Percentiles rank a stretch among this genome's conserved stretches.
Evolutionary conservation across 2,888 invertebrate genomes (phyloP).

Genomic region (Aleiodes alternator): DNA sequence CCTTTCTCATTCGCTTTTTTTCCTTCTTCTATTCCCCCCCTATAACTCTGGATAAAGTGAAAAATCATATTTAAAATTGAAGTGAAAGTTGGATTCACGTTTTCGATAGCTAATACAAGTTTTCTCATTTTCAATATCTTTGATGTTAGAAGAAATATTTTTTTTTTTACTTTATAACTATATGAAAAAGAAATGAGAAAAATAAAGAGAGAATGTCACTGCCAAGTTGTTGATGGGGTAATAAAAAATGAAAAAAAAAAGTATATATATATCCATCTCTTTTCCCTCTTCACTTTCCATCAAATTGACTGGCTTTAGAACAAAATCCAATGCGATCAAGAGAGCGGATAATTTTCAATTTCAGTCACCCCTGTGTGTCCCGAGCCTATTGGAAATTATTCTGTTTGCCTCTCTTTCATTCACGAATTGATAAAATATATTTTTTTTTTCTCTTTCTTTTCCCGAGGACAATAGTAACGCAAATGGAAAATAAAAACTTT

Average conservation of each 20-base stretch:
- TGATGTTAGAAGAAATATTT: conserved; percentile 35
- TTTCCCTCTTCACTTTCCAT: neutral
- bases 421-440: neutral
- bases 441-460: neutral
- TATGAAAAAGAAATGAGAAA: conserved; percentile 11
- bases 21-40: neutral
- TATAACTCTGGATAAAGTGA: conserved; percentile 37
- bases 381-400: conserved; percentile 3
- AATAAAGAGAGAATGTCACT: neutral
- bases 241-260: conserved; percentile 6
- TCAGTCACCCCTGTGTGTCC: neutral
- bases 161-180: neutral
- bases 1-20: conserved; percentile 6
- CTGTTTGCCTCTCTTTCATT: neutral
- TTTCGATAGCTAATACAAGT: conserved; percentile 28
- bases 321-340: conserved; percentile 21
- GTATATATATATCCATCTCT: neutral
- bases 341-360: conserved; percentile 25
- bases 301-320: conserved; percentile 19
- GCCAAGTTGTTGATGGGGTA: conserved; percentile 9
- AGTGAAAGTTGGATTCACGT: conserved; percentile 41
- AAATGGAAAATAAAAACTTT: conserved; percentile 16
- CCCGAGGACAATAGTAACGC: neutral
- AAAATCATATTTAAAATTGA: conserved; percentile 43
- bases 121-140: conserved; percentile 34